These are phyloP conservation scores for Anthopleura sola DNA, from an alignment of 64 coral and sea anemone genomes.

Conservation along the genomic window DNA sequence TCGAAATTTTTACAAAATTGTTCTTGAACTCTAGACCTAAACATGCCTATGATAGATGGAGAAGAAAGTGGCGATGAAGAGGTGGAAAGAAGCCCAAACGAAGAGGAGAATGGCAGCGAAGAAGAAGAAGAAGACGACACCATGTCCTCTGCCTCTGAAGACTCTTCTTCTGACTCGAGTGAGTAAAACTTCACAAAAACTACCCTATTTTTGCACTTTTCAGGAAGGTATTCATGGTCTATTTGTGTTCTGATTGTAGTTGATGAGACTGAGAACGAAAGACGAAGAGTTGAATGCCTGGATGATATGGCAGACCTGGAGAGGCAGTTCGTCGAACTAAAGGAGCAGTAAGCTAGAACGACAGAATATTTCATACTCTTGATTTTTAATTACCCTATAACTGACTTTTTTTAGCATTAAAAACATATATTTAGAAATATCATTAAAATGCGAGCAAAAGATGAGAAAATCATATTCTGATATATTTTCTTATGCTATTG, in stretches of 20 bases:
- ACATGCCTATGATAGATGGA: conserved; percentile 95
- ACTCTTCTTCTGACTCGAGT: conserved; percentile 91
- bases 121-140: conserved; percentile 89
- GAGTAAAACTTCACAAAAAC: neutral
- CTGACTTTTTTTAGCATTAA: no score
- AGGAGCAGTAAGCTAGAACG: conserved; percentile 69
- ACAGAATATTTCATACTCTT: neutral
- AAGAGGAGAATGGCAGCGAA: conserved; percentile 99
- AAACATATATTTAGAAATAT: no score
- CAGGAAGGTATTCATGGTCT: neutral
- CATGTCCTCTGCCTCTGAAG: conserved; percentile 77
- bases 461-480: no score
- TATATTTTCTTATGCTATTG: no score
- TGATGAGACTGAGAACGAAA: conserved; percentile 98
- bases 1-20: neutral
- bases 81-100: conserved; percentile 79
- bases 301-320: conserved; percentile 96
- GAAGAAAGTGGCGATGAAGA: conserved; percentile 99
- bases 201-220: neutral
- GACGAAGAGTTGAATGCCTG: conserved; percentile 84
- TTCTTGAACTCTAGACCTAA: neutral
- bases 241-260: conserved; percentile 37
- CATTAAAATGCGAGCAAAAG: no score
- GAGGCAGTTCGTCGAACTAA: conserved; percentile 93
- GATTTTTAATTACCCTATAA: neutral